A percentile compares a stretch with the other conserved stretches of the same genome.
phyloP scores from a whole-genome alignment of 2,113 vertebrate genomes.

The Oxyruncus cristatus region DNA sequence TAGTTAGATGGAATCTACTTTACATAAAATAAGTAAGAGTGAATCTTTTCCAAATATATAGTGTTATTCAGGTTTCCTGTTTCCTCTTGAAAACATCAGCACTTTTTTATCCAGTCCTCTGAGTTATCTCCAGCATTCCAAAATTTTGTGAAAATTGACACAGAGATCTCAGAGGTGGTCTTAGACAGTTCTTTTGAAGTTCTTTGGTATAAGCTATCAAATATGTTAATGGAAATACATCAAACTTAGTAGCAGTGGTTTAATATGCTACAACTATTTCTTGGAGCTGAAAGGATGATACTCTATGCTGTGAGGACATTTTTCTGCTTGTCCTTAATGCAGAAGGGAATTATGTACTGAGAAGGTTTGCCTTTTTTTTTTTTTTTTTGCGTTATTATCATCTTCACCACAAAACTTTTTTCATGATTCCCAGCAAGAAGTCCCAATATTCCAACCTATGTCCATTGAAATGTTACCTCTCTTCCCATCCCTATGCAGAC shows the following conservation, averaged over 20 bases:
- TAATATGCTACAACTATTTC: neutral
- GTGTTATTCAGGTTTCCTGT: neutral
- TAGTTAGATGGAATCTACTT: neutral
- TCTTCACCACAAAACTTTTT: accelerated
- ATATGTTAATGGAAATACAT: neutral
- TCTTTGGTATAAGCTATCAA: neutral
- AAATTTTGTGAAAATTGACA: neutral
- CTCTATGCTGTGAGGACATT: neutral
- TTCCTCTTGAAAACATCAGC: neutral
- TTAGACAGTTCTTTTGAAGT: neutral
- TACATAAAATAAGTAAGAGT: neutral
- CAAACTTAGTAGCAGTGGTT: neutral
- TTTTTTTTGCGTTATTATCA: neutral
- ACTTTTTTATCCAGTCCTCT: neutral
- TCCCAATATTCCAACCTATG: neutral
- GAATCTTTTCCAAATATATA: neutral
- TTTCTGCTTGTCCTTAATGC: neutral
- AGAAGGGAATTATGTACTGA: neutral
- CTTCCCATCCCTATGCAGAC: neutral
- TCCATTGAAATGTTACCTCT: neutral
- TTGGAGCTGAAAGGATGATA: neutral
- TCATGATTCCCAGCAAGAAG: neutral
- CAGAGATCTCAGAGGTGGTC: neutral
- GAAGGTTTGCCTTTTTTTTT: neutral
- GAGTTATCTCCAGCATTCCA: neutral